These are phyloP conservation scores for Canis aureus DNA, from an alignment of 2,113 vertebrate species.

Conservation along the genomic window DNA sequence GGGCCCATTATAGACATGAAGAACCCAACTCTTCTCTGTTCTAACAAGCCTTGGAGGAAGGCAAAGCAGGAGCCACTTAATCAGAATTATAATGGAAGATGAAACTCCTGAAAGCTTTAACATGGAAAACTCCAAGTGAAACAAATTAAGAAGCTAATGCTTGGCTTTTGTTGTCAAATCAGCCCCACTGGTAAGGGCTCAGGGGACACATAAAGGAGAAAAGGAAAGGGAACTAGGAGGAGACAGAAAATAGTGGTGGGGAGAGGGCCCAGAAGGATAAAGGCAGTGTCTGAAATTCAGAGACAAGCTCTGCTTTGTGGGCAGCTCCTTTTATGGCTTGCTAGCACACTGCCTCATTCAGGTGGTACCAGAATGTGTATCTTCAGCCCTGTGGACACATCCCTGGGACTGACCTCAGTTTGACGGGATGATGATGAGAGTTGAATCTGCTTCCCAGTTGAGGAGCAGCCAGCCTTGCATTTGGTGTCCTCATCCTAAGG, in stretches of 20 bases:
- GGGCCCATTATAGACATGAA: not conserved
- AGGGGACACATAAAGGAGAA: not conserved
- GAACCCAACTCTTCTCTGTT: conserved; percentile 55
- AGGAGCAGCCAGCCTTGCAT: not conserved
- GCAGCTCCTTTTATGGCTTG: not conserved
- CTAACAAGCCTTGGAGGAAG: conserved; percentile 21
- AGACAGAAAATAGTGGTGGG: not conserved
- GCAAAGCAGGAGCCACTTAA: conserved; percentile 31
- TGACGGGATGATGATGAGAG: not conserved
- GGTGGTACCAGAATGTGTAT: not conserved
- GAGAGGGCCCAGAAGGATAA: not conserved
- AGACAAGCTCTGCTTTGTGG: not conserved
- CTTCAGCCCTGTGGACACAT: not conserved
- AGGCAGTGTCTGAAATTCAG: not conserved
- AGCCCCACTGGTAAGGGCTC: not conserved
- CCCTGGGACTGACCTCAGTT: not conserved
- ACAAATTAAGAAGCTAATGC: conserved; percentile 56
- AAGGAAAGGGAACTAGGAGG: not conserved
- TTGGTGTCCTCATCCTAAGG: not conserved
- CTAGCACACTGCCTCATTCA: not conserved
- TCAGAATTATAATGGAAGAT: conserved; percentile 53
- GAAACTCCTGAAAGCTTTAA: conserved; percentile 57
- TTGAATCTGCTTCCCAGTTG: conserved; percentile 1
- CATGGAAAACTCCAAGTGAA: conserved; percentile 53
- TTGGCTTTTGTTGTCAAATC: conserved; percentile 16